Evolutionary conservation across 2,888 invertebrate genomes (phyloP).

Genomic region (Agrilus cyanescens): DNA sequence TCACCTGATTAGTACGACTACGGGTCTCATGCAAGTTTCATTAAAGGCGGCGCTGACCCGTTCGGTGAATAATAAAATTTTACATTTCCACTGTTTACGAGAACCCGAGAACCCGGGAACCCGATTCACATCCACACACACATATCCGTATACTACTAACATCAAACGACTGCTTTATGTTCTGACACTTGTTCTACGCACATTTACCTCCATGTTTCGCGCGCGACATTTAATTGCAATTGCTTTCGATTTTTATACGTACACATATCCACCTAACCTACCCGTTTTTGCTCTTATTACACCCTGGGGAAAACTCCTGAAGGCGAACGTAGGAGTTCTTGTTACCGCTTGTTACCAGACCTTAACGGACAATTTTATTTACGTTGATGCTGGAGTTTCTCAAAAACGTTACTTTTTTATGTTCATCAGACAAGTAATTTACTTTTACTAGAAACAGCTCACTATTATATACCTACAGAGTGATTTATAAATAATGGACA

Average conservation of each 20-base stretch:
- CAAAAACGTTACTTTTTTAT: too few species aligned
- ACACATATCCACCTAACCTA: slow-evolving; percentile 1
- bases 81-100: slow-evolving; percentile 30
- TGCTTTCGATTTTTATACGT: slow-evolving; percentile 10
- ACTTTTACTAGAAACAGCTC: too few species aligned
- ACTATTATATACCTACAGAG: too few species aligned
- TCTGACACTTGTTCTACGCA: slow-evolving; percentile 19
- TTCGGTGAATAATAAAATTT: slow-evolving; percentile 33
- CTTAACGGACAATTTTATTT: slow-evolving; percentile 25
- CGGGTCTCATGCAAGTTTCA: slow-evolving; percentile 31
- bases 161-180: slow-evolving; percentile 12
- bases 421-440: too few species aligned
- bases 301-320: too few species aligned
- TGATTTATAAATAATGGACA: too few species aligned
- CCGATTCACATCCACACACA: too few species aligned
- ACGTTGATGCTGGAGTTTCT: slow-evolving; percentile 14
- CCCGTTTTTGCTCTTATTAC: slow-evolving; percentile 1
- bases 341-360: slow-evolving; percentile 25
- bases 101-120: too few species aligned
- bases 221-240: slow-evolving; percentile 20
- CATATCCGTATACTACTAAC: too few species aligned
- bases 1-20: slow-evolving; percentile 34
- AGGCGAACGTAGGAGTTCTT: too few species aligned
- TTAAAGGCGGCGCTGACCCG: slow-evolving; percentile 22
- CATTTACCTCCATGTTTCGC: slow-evolving; percentile 25